Conservation (phyloP, 2,888 invertebrate species). For the Liposcelis brunnea region DNA sequence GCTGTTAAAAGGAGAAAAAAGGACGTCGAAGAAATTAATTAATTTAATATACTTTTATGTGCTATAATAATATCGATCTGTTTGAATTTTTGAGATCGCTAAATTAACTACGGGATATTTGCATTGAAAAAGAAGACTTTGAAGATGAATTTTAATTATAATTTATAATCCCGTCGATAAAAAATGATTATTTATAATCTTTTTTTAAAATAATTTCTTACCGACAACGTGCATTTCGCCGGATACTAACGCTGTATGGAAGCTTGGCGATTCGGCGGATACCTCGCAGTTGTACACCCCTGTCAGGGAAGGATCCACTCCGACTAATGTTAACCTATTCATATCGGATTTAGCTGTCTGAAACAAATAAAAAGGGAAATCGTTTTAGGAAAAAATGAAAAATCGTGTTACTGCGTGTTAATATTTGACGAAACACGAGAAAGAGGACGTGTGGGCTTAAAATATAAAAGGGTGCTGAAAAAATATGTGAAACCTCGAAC, state of each 20-base stretch:
- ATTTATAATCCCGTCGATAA: too few species aligned
- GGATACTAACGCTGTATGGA: constrained; percentile 24
- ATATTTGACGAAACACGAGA: too few species aligned
- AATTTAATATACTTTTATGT: background rate
- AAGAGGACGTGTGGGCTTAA: too few species aligned
- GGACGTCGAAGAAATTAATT: background rate
- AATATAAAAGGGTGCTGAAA: too few species aligned
- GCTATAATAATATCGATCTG: background rate
- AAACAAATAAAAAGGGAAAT: background rate
- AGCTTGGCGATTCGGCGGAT: constrained; percentile 27
- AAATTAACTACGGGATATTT: too few species aligned
- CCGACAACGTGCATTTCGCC: constrained; percentile 26
- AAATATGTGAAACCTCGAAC: too few species aligned
- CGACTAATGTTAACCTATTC: constrained; percentile 21
- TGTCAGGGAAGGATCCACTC: constrained; percentile 22
- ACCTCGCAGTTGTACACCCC: constrained; percentile 27
- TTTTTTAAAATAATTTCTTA: too few species aligned
- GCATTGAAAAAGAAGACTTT: too few species aligned
- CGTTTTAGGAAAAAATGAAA: too few species aligned
- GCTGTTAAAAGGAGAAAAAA: background rate
- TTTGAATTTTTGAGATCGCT: background rate
- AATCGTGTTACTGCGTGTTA: too few species aligned
- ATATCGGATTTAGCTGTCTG: constrained; percentile 18
- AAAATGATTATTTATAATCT: too few species aligned
- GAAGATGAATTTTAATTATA: too few species aligned